Conservation (phyloP, 2,113 vertebrate genomes). For the Aepyceros melampus region DNA sequence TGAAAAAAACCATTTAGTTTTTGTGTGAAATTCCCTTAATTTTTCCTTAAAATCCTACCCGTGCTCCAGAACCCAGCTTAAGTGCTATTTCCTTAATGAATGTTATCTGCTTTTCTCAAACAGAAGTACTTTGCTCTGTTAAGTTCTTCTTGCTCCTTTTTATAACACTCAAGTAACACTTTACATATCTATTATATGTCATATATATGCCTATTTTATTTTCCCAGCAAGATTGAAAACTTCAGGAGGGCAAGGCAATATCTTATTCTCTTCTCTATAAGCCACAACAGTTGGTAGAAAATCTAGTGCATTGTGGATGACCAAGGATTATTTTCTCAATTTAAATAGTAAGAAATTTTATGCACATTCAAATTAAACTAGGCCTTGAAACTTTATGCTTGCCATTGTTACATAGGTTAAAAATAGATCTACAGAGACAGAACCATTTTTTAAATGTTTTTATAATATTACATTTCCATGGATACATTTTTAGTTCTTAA, state of each 20-base stretch:
- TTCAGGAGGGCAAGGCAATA: background rate
- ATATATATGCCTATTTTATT: background rate
- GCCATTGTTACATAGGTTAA: background rate
- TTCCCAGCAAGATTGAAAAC: background rate
- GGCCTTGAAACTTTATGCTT: constrained; percentile 13
- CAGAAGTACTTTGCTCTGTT: background rate
- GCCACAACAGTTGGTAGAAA: background rate
- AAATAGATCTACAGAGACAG: background rate
- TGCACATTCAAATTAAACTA: background rate
- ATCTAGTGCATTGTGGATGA: background rate
- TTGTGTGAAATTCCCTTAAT: background rate
- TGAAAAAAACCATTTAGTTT: background rate
- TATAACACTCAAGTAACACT: background rate
- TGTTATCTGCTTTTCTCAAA: background rate
- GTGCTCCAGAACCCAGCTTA: background rate
- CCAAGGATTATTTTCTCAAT: background rate
- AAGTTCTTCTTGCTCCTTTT: background rate
- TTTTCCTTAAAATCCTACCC: background rate
- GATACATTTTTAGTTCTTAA: background rate
- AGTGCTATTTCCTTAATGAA: background rate
- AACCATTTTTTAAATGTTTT: background rate
- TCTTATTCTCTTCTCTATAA: background rate
- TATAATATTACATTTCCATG: background rate
- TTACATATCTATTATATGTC: background rate
- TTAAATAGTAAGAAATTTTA: background rate